Conservation (phyloP, 53 echinoderm and acorn worm species). For the Paracentrotus lividus region DNA sequence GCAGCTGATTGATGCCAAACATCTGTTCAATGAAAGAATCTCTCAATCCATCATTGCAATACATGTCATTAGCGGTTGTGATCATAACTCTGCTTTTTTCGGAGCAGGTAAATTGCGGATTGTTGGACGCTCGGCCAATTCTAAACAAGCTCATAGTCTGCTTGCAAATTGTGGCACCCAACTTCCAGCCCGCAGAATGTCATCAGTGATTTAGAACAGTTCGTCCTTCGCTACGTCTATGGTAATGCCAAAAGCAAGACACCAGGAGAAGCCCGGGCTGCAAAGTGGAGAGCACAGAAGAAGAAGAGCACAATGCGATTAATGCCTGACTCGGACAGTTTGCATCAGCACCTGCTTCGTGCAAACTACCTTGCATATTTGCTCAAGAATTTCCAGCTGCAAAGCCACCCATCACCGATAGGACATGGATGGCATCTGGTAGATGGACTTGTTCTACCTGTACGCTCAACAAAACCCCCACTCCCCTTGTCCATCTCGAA, state of each 20-base stretch:
- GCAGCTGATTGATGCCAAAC: conserved; percentile 68
- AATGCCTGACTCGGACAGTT: conserved; percentile 74
- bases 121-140: conserved; percentile 48
- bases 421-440: no score
- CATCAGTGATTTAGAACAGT: conserved; percentile 66
- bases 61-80: conserved; percentile 80
- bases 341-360: conserved; percentile 71
- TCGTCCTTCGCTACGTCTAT: conserved; percentile 67
- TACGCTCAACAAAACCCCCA: conserved; percentile 53
- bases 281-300: conserved; percentile 71
- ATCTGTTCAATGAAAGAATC: conserved; percentile 70
- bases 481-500: conserved; percentile 32
- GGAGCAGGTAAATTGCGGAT: conserved; percentile 69
- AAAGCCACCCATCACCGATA: conserved; percentile 74
- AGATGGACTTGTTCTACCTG: conserved; percentile 68
- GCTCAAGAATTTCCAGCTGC: no score
- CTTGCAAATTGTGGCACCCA: no score
- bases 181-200: conserved; percentile 51
- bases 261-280: conserved; percentile 58
- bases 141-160: conserved; percentile 57
- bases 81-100: conserved; percentile 77
- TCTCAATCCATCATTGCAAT: conserved; percentile 61
- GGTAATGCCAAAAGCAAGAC: conserved; percentile 62
- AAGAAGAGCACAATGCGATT: conserved; percentile 68
- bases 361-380: conserved; percentile 77